phyloP scores from a whole-genome alignment of 2,888 invertebrate genomes.

The Pristionchus exspectatus region DNA sequence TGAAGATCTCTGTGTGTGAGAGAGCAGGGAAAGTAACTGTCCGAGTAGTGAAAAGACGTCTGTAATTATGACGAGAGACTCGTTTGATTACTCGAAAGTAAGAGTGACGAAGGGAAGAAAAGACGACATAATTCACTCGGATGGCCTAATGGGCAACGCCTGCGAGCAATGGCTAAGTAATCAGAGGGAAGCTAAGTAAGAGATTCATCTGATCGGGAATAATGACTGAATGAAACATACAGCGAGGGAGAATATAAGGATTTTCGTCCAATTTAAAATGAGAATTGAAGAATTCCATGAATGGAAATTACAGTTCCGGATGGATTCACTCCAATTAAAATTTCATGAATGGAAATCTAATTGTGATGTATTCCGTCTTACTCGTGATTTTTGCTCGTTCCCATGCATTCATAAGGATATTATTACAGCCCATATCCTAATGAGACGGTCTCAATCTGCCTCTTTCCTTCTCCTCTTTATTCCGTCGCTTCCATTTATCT shows the following conservation, averaged over 20 bases:
- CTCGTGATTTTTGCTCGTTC: neutral
- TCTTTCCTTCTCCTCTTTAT: neutral
- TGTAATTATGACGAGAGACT: neutral
- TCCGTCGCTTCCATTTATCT: constrained; percentile 29
- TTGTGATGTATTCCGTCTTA: too few species aligned
- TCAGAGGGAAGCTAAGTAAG: neutral
- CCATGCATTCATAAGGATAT: too few species aligned
- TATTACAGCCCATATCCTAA: neutral
- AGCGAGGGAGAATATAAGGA: neutral
- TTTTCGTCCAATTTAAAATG: too few species aligned
- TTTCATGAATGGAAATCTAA: too few species aligned
- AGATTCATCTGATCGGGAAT: neutral
- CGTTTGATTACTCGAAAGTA: neutral
- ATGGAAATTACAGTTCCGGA: too few species aligned
- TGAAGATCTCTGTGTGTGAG: neutral
- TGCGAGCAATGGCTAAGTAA: neutral
- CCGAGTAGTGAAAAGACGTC: neutral
- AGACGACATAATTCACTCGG: constrained; percentile 13
- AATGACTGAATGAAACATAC: neutral
- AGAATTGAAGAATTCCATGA: too few species aligned
- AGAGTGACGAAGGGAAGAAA: neutral
- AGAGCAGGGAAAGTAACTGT: neutral
- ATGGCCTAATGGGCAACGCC: neutral
- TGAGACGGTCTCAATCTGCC: neutral
- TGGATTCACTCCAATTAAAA: too few species aligned